Percentiles rank a stretch among this genome's conserved stretches.
Evolutionary conservation across 2,888 invertebrate species (phyloP).

Genomic region (Conchocele bisecta): DNA sequence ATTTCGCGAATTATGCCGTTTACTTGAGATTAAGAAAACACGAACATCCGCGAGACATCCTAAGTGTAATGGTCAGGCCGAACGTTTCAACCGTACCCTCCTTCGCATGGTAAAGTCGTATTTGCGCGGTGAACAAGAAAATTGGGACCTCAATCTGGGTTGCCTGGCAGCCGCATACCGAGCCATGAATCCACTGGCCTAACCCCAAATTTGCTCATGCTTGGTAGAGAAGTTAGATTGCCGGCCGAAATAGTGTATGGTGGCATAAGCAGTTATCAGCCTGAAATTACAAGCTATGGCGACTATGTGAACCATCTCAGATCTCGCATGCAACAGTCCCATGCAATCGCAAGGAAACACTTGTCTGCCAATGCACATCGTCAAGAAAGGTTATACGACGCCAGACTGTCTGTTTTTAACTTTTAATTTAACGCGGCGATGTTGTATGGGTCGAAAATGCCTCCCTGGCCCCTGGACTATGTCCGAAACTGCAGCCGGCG

Average conservation of each 20-base stretch:
- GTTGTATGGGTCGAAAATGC: background rate
- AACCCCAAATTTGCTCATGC: background rate
- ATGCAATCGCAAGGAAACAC: background rate
- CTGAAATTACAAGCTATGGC: background rate
- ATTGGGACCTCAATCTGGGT: background rate
- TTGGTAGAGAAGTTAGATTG: background rate
- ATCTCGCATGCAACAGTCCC: background rate
- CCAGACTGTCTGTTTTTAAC: background rate
- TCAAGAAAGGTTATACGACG: background rate
- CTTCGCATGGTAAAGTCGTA: background rate
- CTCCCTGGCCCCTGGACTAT: too few relatives aligned
- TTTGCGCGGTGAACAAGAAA: background rate
- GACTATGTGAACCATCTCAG: background rate
- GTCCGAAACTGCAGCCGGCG: background rate
- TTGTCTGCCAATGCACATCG: background rate
- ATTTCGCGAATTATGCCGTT: conserved; percentile 14
- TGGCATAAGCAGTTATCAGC: conserved; percentile 19
- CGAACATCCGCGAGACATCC: background rate
- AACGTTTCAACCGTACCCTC: conserved; percentile 1
- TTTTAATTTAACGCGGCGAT: background rate
- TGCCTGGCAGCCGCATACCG: background rate
- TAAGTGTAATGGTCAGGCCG: background rate
- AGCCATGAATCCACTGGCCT: conserved; percentile 1
- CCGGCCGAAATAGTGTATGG: background rate
- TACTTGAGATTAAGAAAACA: conserved; percentile 7